phyloP scores from a whole-genome alignment of 2,113 vertebrate genomes.

The Limanda limanda region DNA sequence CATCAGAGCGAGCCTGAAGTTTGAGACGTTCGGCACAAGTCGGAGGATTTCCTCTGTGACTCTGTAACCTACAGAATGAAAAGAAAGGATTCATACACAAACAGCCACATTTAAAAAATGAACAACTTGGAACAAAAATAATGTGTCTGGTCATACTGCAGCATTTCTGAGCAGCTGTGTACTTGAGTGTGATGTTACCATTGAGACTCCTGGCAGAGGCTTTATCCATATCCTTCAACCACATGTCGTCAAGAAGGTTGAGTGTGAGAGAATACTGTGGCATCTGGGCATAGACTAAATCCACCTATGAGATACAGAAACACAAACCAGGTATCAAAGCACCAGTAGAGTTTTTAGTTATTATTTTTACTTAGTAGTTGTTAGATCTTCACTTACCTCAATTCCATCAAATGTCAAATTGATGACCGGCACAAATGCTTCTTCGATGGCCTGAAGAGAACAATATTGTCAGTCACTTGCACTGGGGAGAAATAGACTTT shows the following conservation, averaged over 20 bases:
- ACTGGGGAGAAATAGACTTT: neutral
- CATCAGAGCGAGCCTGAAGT: constrained; percentile 92
- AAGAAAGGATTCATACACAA: neutral
- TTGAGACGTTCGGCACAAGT: constrained; percentile 92
- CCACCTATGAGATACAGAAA: constrained; percentile 85
- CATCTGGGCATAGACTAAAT: constrained; percentile 93
- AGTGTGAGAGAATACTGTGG: constrained; percentile 89
- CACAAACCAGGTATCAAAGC: neutral
- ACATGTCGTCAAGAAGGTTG: constrained; percentile 88
- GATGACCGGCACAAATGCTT: constrained; percentile 93
- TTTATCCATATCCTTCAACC: constrained; percentile 90
- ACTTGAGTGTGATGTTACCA: constrained; percentile 73
- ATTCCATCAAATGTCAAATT: constrained; percentile 92
- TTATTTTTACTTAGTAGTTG: neutral
- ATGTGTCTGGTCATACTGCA: neutral
- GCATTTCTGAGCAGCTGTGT: neutral
- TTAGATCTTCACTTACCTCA: constrained; percentile 80
- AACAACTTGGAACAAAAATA: neutral
- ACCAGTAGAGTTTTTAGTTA: neutral
- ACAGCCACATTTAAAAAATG: neutral
- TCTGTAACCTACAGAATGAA: constrained; percentile 85
- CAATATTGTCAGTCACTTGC: constrained; percentile 3
- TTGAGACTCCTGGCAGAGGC: constrained; percentile 93
- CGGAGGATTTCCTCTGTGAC: constrained; percentile 94
- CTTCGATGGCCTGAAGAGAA: constrained; percentile 86